Evolutionary conservation across 2,888 invertebrate genomes (phyloP), one percentile per base, ranked within the genome.

Genomic region (Netelia fuscicornis): DNA sequence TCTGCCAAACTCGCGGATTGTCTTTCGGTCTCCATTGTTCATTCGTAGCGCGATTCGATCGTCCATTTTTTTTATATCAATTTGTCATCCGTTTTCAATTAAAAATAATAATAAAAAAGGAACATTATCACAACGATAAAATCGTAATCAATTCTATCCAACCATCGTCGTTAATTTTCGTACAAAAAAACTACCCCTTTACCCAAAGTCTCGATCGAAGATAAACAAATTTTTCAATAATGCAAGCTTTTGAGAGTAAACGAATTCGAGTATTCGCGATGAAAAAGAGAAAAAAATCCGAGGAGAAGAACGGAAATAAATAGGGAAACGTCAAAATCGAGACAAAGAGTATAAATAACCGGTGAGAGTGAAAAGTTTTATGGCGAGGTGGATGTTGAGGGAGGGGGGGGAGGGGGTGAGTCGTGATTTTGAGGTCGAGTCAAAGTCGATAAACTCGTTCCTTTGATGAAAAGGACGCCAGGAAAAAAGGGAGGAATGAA

Each of bases 371-470:
- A 48, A 42, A 78, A 74, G 67, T 58, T 83, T 56, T 13, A 62
- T 23, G 70, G 25, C 23, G n/a, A 13, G 60, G 9, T 60, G 42
- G 17, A 70, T 17, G 17, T 17, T 17, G 17, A 17, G 17, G 17
- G 17, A 17, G 17, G 70, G 48, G 11, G 11, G 60, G 10, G 65
- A 42, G 17, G 78, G 70, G 44, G 56, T n/a, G 44, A 42, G 37
- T 10, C 65, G 72, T 58, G 80, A 74, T 79, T 83, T 56, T 44
- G 75, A 58, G 75, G 75, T 64, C 58, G 52, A 58, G 79, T 75
- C 83, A 64, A 70, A 83, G 79, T 83, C 83, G 70, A 79, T 83
- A 75, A 83, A 64, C 56, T 23, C 42, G 78, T 79, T 75, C 70
- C 68, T 83, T 79, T 75, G 62, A 68, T 23, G 42, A 68, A 67